phyloP scores from a whole-genome alignment of 1,140 invertebrate species.

The Lysiphlebus fabarum region DNA sequence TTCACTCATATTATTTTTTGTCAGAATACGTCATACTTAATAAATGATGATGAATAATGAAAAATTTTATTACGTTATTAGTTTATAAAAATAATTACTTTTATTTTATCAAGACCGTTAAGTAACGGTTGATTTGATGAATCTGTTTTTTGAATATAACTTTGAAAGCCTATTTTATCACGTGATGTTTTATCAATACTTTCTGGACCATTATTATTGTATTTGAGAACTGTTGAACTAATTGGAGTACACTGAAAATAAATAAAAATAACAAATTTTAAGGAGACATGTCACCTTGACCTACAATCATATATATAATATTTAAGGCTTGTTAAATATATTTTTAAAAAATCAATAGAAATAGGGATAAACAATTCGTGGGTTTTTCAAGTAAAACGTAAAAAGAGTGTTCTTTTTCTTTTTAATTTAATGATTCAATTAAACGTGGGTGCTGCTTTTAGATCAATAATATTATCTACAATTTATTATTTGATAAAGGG shows the following conservation, averaged over 20 bases:
- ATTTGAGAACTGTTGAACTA: slow-evolving; percentile 12
- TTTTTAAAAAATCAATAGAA: too few relatives aligned
- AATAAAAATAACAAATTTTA: slow-evolving; percentile 10
- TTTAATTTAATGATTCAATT: too few relatives aligned
- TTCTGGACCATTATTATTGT: slow-evolving; percentile 21
- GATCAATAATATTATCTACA: too few relatives aligned
- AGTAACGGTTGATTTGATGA: neutral
- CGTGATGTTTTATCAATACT: slow-evolving; percentile 3
- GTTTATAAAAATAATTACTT: neutral
- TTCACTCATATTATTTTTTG: too few relatives aligned
- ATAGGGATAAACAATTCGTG: too few relatives aligned
- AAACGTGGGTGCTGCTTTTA: too few relatives aligned
- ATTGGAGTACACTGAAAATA: slow-evolving; percentile 27
- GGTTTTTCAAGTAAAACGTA: too few relatives aligned
- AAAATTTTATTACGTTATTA: neutral
- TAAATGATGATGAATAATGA: too few relatives aligned
- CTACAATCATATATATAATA: neutral
- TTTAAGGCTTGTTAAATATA: too few relatives aligned
- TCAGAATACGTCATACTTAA: too few relatives aligned
- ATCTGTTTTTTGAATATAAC: slow-evolving; percentile 4
- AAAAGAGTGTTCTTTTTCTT: too few relatives aligned
- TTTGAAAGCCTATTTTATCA: slow-evolving; percentile 13
- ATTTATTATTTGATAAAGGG: too few relatives aligned
- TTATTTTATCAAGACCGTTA: slow-evolving; percentile 3
- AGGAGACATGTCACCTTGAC: neutral